phyloP scores from a whole-genome alignment of 2,113 vertebrate species.

The Fregetta grallaria region DNA sequence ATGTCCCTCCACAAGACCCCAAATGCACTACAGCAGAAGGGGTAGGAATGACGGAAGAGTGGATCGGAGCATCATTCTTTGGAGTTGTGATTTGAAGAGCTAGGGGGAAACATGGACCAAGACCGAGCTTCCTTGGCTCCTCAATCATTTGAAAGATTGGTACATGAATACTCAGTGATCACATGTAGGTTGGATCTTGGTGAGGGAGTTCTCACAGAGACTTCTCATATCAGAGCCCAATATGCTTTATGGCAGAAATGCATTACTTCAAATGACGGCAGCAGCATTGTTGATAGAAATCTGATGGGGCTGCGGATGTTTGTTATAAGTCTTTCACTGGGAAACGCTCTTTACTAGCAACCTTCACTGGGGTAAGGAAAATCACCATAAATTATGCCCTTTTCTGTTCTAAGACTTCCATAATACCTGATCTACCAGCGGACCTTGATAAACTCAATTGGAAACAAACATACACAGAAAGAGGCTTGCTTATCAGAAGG shows the following conservation, averaged over 20 bases:
- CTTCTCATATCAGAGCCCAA: neutral
- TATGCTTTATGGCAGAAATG: neutral
- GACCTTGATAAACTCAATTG: neutral
- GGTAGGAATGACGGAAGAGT: neutral
- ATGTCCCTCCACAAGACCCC: neutral
- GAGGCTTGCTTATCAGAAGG: neutral
- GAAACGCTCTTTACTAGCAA: neutral
- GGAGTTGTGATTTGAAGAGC: neutral
- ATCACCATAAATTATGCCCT: neutral
- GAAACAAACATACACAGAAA: neutral
- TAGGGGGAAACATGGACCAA: neutral
- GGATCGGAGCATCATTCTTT: neutral
- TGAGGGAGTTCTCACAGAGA: neutral
- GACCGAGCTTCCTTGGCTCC: neutral
- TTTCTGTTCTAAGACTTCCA: neutral
- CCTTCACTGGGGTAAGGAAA: neutral
- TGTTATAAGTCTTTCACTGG: neutral
- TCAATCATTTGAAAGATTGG: neutral
- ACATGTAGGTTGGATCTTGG: neutral
- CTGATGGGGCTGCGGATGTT: neutral
- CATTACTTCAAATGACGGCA: neutral
- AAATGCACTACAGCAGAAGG: neutral
- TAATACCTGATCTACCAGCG: neutral
- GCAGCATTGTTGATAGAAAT: neutral
- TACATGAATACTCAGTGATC: neutral